phyloP scores from a whole-genome alignment of 2,113 vertebrate genomes.

The Macquaria ambigua region DNA sequence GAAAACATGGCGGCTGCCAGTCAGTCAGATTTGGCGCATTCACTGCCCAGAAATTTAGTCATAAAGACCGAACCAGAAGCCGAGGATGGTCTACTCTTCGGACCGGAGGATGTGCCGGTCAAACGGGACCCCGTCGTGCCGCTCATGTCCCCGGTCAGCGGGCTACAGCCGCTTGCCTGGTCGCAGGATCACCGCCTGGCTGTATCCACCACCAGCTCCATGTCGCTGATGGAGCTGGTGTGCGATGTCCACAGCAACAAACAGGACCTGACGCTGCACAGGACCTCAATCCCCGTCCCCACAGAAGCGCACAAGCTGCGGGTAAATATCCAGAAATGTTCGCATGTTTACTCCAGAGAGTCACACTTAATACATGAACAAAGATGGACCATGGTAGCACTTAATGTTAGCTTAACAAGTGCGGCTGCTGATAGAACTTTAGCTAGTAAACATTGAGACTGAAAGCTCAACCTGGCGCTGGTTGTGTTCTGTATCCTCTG shows the following conservation, averaged over 20 bases:
- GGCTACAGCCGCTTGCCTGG: conserved; percentile 92
- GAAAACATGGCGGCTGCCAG: conserved; percentile 82
- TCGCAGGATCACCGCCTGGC: conserved; percentile 94
- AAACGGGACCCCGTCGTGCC: conserved; percentile 88
- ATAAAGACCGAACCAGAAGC: conserved; percentile 67
- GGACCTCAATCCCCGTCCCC: conserved; percentile 90
- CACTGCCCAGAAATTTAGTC: background rate
- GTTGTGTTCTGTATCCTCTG: too few species aligned
- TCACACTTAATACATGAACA: fast-evolving
- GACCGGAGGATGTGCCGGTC: conserved; percentile 62
- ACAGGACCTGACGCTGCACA: conserved; percentile 90
- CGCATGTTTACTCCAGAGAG: background rate
- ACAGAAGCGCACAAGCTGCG: conserved; percentile 80
- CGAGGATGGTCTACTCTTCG: conserved; percentile 31
- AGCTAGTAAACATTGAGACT: background rate
- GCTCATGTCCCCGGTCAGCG: conserved; percentile 89
- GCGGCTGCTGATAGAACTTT: background rate
- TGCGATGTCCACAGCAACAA: conserved; percentile 89
- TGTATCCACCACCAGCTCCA: conserved; percentile 88
- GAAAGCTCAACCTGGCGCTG: background rate
- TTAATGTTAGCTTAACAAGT: background rate
- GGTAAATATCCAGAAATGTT: conserved; percentile 75
- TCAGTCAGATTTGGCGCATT: background rate
- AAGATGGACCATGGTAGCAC: background rate
- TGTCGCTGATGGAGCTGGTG: conserved; percentile 91